Evolutionary conservation across 2,113 vertebrate species (phyloP).

Genomic region (Dryoscopus gambensis): DNA sequence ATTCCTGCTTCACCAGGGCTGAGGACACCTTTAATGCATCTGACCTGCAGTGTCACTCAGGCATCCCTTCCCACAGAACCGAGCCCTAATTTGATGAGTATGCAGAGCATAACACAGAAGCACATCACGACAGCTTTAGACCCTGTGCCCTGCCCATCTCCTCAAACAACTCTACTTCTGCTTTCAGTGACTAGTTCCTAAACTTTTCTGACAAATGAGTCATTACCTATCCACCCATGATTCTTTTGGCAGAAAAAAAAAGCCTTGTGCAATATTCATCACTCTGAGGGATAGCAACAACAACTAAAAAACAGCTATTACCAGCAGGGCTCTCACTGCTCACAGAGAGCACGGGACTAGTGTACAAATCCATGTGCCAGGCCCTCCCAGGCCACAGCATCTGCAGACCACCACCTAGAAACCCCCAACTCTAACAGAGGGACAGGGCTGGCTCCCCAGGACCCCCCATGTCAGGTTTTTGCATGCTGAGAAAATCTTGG

Average conservation of each 20-base stretch:
- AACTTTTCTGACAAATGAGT: slow-evolving; percentile 17
- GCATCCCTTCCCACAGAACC: background rate
- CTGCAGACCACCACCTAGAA: background rate
- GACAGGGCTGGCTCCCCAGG: background rate
- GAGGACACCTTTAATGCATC: background rate
- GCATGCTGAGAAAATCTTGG: background rate
- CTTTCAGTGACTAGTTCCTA: background rate
- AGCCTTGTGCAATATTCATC: background rate
- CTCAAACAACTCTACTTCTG: background rate
- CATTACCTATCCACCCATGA: background rate
- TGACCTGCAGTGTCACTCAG: background rate
- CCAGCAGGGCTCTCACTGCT: fast-evolving
- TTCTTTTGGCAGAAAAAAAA: background rate
- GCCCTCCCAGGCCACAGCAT: background rate
- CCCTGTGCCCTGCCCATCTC: background rate
- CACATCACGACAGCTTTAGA: background rate
- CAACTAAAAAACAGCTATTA: background rate
- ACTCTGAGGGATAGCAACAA: fast-evolving
- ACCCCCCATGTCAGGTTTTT: fast-evolving
- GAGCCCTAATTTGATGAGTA: background rate
- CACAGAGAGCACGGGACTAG: background rate
- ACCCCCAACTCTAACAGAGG: background rate
- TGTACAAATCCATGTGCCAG: fast-evolving
- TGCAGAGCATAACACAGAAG: background rate
- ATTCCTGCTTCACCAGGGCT: background rate